phyloP scores from a whole-genome alignment of 1,140 invertebrate species.

The Popillia japonica region DNA sequence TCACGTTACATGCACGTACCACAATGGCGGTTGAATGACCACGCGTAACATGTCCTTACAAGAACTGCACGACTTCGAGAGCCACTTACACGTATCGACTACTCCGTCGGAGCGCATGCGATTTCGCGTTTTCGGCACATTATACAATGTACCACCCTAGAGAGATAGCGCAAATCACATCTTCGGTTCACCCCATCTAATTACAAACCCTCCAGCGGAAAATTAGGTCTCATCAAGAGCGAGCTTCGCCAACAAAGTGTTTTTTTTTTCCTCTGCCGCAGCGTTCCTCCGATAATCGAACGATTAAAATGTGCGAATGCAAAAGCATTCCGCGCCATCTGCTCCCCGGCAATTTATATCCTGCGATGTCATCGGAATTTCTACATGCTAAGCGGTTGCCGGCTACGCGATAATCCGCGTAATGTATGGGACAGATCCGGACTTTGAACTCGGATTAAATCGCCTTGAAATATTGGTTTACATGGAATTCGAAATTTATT shows the following conservation, averaged over 20 bases:
- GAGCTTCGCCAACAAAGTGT: conserved; percentile 18
- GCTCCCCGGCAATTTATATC: conserved; percentile 9
- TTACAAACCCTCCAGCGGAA: conserved; percentile 28
- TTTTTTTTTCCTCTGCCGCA: background rate
- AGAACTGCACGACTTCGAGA: background rate
- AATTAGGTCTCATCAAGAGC: conserved; percentile 31
- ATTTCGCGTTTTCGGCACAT: background rate
- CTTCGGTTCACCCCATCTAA: conserved; percentile 28
- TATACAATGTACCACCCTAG: background rate
- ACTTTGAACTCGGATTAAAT: background rate
- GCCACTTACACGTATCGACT: conserved; percentile 14
- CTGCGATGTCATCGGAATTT: conserved; percentile 3
- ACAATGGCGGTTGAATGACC: conserved; percentile 11
- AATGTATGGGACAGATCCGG: background rate
- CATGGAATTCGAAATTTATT: too few relatives aligned
- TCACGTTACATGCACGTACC: too few relatives aligned
- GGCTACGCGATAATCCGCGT: background rate
- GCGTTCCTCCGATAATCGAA: background rate
- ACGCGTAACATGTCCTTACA: background rate
- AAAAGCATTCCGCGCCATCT: conserved; percentile 5
- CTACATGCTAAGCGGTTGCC: background rate
- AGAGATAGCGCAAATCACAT: conserved; percentile 21
- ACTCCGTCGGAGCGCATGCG: conserved; percentile 8
- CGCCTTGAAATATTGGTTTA: too few relatives aligned
- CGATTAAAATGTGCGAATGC: conserved; percentile 31